Evolutionary conservation across 2,797 vertebrate genomes (phyloP).

Genomic region (Myotis planiceps): DNA sequence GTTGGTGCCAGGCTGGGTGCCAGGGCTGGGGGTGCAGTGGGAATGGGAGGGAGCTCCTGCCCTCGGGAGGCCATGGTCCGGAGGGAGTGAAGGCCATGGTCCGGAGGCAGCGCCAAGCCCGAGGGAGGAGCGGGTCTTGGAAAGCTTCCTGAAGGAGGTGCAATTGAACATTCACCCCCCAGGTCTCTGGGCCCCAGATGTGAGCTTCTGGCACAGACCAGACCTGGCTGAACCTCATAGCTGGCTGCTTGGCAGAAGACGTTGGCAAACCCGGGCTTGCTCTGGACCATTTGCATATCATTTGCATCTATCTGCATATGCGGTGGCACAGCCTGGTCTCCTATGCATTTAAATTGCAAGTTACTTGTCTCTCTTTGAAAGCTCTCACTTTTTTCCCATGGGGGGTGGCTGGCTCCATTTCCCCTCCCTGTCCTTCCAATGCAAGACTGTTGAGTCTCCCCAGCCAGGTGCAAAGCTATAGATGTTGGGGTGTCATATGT

Average conservation of each 20-base stretch:
- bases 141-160: slow-evolving; percentile 6
- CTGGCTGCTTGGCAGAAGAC: slow-evolving; percentile 72
- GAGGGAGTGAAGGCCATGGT: neutral
- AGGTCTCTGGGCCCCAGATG: slow-evolving; percentile 69
- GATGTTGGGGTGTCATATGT: neutral
- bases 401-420: slow-evolving; percentile 54
- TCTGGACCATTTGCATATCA: slow-evolving; percentile 60
- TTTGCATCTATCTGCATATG: slow-evolving; percentile 79
- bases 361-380: slow-evolving; percentile 79
- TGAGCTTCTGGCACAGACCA: slow-evolving; percentile 71
- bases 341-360: slow-evolving; percentile 81
- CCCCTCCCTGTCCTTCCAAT: slow-evolving; percentile 25
- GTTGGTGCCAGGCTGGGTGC: neutral
- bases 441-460: neutral
- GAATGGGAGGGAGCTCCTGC: neutral
- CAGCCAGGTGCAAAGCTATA: neutral
- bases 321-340: slow-evolving; percentile 73
- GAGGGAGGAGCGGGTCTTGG: neutral
- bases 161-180: slow-evolving; percentile 14
- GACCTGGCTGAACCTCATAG: slow-evolving; percentile 65
- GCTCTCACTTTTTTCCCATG: slow-evolving; percentile 29
- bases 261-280: slow-evolving; percentile 65
- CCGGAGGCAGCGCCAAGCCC: neutral
- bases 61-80: neutral
- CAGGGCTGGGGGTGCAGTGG: neutral